Evolutionary conservation across 2,888 invertebrate species (phyloP).

Genomic region (Melieria crassipennis): DNA sequence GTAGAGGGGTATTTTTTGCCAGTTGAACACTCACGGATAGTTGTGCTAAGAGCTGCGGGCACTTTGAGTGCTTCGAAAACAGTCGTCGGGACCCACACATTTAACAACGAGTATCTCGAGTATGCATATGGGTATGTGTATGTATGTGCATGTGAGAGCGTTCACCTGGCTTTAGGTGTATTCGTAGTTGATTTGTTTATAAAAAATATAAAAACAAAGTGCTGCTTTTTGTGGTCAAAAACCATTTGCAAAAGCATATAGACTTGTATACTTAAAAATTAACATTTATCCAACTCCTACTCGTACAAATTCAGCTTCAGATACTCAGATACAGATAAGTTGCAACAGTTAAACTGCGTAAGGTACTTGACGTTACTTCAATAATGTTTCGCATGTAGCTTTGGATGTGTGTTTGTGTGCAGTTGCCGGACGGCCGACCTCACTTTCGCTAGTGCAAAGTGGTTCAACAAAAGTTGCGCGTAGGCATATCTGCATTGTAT

Average conservation of each 20-base stretch:
- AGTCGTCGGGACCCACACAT: background rate
- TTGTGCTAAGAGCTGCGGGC: too few relatives aligned
- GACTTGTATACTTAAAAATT: background rate
- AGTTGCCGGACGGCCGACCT: background rate
- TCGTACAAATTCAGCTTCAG: slow-evolving; percentile 2
- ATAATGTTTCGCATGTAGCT: background rate
- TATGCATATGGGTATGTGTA: background rate
- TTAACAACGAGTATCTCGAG: background rate
- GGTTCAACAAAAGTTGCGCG: too few relatives aligned
- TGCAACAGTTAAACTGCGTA: slow-evolving; percentile 4
- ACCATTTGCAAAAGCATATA: background rate
- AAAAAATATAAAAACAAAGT: background rate
- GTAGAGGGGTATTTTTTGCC: too few relatives aligned
- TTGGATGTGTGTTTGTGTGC: background rate
- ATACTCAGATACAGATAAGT: background rate
- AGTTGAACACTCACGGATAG: too few relatives aligned
- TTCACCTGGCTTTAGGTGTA: background rate
- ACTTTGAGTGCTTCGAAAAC: too few relatives aligned
- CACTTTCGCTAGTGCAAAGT: background rate
- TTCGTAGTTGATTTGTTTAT: background rate
- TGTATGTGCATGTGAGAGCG: background rate
- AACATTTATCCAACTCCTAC: background rate
- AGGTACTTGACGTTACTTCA: slow-evolving; percentile 3
- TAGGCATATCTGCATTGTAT: too few relatives aligned
- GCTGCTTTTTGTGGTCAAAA: background rate